Evolutionary conservation across 2,888 invertebrate genomes (phyloP).

Genomic region (Drosophila mettleri): DNA sequence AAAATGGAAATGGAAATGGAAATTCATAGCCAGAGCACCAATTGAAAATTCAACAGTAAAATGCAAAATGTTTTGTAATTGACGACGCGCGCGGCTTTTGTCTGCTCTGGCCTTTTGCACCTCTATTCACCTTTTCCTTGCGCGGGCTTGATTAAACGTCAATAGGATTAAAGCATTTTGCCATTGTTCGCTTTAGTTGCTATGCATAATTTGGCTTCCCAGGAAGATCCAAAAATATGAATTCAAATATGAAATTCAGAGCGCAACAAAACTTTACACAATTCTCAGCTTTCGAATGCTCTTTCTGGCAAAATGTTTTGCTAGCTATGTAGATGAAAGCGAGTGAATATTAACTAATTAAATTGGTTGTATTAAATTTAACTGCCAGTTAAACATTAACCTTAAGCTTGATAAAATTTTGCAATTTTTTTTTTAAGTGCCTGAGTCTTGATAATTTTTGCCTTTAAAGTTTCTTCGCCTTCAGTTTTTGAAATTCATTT

Average conservation of each 20-base stretch:
- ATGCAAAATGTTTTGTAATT: slow-evolving; percentile 67
- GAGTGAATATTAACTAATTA: background rate
- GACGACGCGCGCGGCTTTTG: slow-evolving; percentile 48
- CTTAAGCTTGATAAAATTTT: no score
- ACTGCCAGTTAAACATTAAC: background rate
- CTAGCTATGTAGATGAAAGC: background rate
- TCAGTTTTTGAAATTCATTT: no score
- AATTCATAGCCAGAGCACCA: slow-evolving; percentile 64
- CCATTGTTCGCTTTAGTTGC: slow-evolving; percentile 41
- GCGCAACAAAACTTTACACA: background rate
- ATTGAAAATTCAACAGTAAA: slow-evolving; percentile 71
- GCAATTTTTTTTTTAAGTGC: no score
- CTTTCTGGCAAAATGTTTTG: no score
- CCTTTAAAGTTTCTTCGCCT: no score
- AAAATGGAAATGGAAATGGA: no score
- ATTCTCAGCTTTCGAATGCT: background rate
- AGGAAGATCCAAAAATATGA: slow-evolving; percentile 43
- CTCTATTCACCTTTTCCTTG: background rate
- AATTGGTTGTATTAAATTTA: background rate
- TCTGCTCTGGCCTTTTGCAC: slow-evolving; percentile 1
- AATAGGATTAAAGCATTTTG: slow-evolving; percentile 75
- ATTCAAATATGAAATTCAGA: slow-evolving; percentile 40
- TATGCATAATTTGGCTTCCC: slow-evolving; percentile 51
- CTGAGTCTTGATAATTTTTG: no score
- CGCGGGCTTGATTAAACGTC: slow-evolving; percentile 72